phyloP scores from a whole-genome alignment of 1,140 invertebrate genomes.

The Protaetia brevitarsis region DNA sequence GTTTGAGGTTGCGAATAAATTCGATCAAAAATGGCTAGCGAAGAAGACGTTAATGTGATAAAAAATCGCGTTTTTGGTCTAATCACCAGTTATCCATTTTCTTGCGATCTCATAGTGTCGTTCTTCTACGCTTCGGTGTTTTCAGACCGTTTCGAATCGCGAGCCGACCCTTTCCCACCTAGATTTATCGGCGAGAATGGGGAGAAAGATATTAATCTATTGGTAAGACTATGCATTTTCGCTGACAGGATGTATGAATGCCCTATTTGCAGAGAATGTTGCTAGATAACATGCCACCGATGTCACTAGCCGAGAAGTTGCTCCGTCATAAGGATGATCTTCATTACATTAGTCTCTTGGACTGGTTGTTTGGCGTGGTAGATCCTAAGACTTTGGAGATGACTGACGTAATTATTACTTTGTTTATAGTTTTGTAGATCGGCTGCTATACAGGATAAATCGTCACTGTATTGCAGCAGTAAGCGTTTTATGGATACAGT shows the following conservation, averaged over 20 bases:
- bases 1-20: too few relatives aligned
- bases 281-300: too few relatives aligned
- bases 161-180: conserved; percentile 63
- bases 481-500: too few relatives aligned
- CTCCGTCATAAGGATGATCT: conserved; percentile 30
- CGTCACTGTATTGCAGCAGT: too few relatives aligned
- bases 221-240: conserved; percentile 53
- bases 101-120: not conserved
- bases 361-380: conserved; percentile 34
- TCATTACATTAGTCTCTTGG: conserved; percentile 32
- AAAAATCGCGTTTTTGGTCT: not conserved
- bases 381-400: conserved; percentile 30
- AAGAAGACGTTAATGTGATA: not conserved
- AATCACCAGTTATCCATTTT: not conserved
- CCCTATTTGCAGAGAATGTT: too few relatives aligned
- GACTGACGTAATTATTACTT: conserved; percentile 21
- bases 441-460: too few relatives aligned
- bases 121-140: not conserved
- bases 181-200: conserved; percentile 59
- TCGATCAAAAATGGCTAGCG: not conserved
- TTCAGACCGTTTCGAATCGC: not conserved
- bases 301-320: too few relatives aligned
- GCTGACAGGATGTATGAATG: conserved; percentile 27
- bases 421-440: too few relatives aligned
- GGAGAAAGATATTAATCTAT: conserved; percentile 63